Conservation (phyloP, 2,797 vertebrate genomes). For the Numenius phaeopus region DNA sequence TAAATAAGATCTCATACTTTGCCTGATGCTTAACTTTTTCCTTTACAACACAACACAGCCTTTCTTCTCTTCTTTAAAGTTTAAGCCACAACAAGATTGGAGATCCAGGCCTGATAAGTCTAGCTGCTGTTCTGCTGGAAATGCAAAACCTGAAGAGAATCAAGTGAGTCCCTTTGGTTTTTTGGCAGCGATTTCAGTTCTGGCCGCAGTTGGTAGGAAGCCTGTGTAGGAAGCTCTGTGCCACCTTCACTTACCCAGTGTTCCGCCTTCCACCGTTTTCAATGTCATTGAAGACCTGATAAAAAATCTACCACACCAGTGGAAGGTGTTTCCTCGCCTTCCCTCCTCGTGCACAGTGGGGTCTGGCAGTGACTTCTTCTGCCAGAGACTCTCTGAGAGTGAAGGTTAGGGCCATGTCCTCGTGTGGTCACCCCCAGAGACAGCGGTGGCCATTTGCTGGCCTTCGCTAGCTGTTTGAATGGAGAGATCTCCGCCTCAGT, state of each 20-base stretch:
- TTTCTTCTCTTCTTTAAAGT: slow-evolving; percentile 73
- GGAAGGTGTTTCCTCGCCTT: not conserved
- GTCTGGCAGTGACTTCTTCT: not conserved
- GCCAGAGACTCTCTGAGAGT: not conserved
- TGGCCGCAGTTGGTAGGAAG: not conserved
- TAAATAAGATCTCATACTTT: not conserved
- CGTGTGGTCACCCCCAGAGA: not conserved
- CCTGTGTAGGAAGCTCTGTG: not conserved
- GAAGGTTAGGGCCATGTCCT: not conserved
- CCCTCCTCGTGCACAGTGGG: not conserved
- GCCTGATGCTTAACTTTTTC: not conserved
- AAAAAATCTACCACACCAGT: not conserved
- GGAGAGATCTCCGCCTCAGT: not conserved
- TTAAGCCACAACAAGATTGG: slow-evolving; percentile 84
- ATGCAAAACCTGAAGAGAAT: slow-evolving; percentile 84
- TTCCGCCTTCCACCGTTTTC: not conserved
- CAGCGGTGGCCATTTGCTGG: not conserved
- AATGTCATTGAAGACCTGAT: not conserved
- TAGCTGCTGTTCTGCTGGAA: slow-evolving; percentile 76
- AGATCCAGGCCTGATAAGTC: slow-evolving; percentile 76
- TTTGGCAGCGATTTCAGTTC: rapidly evolving
- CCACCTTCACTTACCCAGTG: not conserved
- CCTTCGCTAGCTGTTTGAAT: not conserved
- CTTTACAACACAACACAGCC: not conserved
- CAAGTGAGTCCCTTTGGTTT: slow-evolving; percentile 76